Percentiles rank a stretch among this genome's conserved stretches.
phyloP scores from a whole-genome alignment of 2,113 vertebrate genomes.

The Uria lomvia region DNA sequence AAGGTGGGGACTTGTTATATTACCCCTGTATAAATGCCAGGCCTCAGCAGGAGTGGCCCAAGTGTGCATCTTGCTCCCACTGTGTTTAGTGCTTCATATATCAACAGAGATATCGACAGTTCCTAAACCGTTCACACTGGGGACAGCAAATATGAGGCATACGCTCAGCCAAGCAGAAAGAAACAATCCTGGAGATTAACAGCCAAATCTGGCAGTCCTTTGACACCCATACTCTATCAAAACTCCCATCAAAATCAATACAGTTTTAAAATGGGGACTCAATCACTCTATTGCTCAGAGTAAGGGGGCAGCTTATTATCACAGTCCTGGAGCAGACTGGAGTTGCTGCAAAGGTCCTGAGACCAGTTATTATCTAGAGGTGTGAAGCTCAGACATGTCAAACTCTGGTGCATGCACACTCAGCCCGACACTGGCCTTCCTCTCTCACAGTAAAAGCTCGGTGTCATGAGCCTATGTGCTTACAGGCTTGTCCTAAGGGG shows the following conservation, averaged over 20 bases:
- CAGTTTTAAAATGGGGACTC: background rate
- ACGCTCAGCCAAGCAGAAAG: slow-evolving; percentile 32
- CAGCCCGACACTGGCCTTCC: background rate
- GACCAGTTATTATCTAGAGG: background rate
- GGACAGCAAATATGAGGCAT: background rate
- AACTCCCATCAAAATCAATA: slow-evolving; percentile 44
- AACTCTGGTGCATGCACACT: background rate
- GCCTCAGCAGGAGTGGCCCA: background rate
- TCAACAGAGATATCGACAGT: slow-evolving; percentile 9
- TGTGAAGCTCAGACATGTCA: background rate
- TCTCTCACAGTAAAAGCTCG: background rate
- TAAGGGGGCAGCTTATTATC: background rate
- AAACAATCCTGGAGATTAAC: slow-evolving; percentile 51
- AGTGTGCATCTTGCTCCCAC: background rate
- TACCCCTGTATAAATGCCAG: background rate
- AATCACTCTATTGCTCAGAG: background rate
- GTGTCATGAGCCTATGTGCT: background rate
- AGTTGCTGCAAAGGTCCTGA: background rate
- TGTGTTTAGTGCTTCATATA: background rate
- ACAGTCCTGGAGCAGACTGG: background rate
- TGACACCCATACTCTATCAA: slow-evolving; percentile 6
- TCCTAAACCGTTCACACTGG: slow-evolving; percentile 41
- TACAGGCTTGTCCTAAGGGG: background rate
- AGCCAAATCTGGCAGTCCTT: slow-evolving; percentile 12
- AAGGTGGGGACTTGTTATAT: background rate